Evolutionary conservation across 2,797 vertebrate species (phyloP), one percentile per base, ranked within the genome.

Genomic region (Cyprinella venusta): DNA sequence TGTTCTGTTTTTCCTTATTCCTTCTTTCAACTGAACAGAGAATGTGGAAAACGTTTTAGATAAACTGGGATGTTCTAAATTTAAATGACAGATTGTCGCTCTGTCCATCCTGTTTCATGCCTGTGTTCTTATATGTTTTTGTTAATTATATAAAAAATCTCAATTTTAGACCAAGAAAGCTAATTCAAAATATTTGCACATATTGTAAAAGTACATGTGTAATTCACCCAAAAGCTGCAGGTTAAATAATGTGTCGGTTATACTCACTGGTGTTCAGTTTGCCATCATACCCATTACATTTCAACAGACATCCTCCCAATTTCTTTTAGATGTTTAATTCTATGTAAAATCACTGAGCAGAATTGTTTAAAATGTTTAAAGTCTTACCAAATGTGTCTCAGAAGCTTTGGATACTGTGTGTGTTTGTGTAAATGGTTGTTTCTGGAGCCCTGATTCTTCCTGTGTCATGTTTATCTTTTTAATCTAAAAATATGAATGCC

Each of bases 341-440:
- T 6, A 33, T 61, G 24, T 45, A 33, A 52, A 69, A 36, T 69
- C 45, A 9, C 13, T 8, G 33, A 38, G 68, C 38, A 26, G 5
- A 61, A 6, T 26, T 61, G 24, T 16, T 56, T 24, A 3, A 67
- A 36, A 30, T 52, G 15, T 69, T 8, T 77, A 0, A 50, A 56
- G 67, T 77, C n/a, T 61, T 13, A 56, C 72, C 81, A 76, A 76
- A 83, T 61, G 65, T 79, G 56, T 79, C 30, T 26, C 30, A 45
- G 69, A 69, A 64, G 67, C 6, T 59, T 75, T 63, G 33, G 19
- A 63, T 19, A 65, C 40, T 79, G 48, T 72, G 9, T 38, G 19
- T 54, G 33, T 63, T n/a, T 48, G 40, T 56, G 16, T 30, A 59
- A 76, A 19, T 21, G 48, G 24, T 63, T 33, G 21, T 42, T 59